Base-by-base conservation (phyloP, 2,888 invertebrate genomes). In the Embidobia sp. region DNA sequence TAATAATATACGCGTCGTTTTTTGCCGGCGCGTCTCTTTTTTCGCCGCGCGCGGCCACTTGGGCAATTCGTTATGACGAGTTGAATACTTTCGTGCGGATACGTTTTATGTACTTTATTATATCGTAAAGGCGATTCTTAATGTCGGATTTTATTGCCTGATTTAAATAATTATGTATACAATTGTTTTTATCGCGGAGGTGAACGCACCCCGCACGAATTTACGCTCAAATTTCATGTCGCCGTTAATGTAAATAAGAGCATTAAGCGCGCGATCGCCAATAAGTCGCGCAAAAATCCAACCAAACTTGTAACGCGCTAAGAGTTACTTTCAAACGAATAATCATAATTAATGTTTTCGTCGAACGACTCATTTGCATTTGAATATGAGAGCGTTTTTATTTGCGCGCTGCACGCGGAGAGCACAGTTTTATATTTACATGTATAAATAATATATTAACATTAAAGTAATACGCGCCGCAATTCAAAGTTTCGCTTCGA, bases 151-250 rank as follows among this genome's bases (percentile, higher is more conserved):
- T 72, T 64, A 72, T 72, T 53, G 51, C 55, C 44, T 72, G 33
- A 72, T 64, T 72, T 72, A 42, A 64, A 72, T 72, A 72, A 72
- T 64, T 72, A 48, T 72, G 57, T 40, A 57, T 49, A 57, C 63
- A 57, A 72, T 72, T 72, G 72, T 72, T 72, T 72, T 63, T 63
- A 53, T 48, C 55, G 11, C 37, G 37, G 53, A 40, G 72, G 63
- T 63, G 63, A 72, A 72, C n/a, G 53, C 16, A 72, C 63, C 29
- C 13, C 44, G 42, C 15, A 31, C 57, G 27, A 29, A 57, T 42
- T 29, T 4, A 27, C 29, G 13, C 31, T 48, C 13, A 44, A 61
- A 48, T 48, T 26, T 48, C 16, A 26, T 15, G 44, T 33, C 44
- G 35, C 46, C n/a, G n/a, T n/a, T n/a, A n/a, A n/a, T n/a, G n/a